Base-by-base conservation (phyloP, 2,113 vertebrate genomes). In the Rallus limicola region DNA sequence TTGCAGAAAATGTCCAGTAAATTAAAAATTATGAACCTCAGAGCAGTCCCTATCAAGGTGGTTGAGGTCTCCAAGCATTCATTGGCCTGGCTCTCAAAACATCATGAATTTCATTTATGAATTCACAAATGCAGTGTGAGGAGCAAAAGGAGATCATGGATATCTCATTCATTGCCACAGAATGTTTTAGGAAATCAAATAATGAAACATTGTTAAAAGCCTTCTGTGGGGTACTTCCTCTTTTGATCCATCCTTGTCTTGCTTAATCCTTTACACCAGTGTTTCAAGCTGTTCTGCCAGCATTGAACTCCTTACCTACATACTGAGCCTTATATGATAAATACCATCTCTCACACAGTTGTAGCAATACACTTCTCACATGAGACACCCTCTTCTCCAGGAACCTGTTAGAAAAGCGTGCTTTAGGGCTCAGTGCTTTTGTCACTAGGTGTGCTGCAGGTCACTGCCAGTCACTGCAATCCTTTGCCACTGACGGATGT, bases 381-480 rank as follows among this genome's bases (percentile, higher is more conserved):
- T 85, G 63, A 63, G 55, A 74, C 36, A 58, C n/a, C 24, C 2
- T 3, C 42, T 82, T 17, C 48, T 68, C 34, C 53, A 82, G 38
- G 15, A 87, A 64, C 31, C 42, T 26, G 15, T 40, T 62, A 72
- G 40, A 62, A 75, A 69, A 68, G 34, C 74, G 36, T 0, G 0
- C 8, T 81, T 70, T 46, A 86, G 56, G 53, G 42, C 28, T 59
- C 46, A 28, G 11, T 28, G 25, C 42, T 76, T 75, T n/a, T 85
- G 36, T 55, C n/a, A 64, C 31, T 75, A 71, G 31, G 46, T 40
- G 29, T 63, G 19, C 31, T 36, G 36, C 36, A 36, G 36, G 36
- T 36, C 9, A 55, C 46, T 0, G 0, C 28, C 42, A 74, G 3
- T 33, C 52, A 75, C 52, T 71, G 11, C 58, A 68, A 72, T 10